Evolutionary conservation across 2,797 vertebrate genomes (phyloP).

Genomic region (Podarcis lilfordi): DNA sequence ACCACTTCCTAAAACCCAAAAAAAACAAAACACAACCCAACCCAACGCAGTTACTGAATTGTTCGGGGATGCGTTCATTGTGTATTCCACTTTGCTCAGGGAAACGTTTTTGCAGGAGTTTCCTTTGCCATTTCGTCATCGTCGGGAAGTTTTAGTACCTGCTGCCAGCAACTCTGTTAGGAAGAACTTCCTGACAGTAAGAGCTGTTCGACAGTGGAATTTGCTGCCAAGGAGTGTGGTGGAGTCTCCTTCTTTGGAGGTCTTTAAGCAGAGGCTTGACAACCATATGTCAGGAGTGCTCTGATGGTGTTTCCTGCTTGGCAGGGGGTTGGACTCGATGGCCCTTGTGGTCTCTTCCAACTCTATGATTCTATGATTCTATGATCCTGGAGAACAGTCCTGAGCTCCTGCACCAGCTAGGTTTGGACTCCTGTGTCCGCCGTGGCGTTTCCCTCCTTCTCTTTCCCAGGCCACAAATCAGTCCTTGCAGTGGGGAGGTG

Average conservation of each 20-base stretch:
- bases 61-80: constrained; percentile 32
- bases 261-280: too few species aligned
- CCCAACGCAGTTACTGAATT: constrained; percentile 36
- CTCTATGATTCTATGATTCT: too few species aligned
- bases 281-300: too few species aligned
- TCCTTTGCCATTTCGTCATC: background rate
- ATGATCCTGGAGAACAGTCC: background rate
- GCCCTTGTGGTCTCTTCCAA: too few species aligned
- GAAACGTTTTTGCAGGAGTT: background rate
- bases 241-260: too few species aligned
- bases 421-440: background rate
- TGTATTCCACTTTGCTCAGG: background rate
- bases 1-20: constrained; percentile 49
- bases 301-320: too few species aligned
- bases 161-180: background rate
- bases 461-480: too few species aligned
- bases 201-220: too few species aligned
- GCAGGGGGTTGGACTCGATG: too few species aligned
- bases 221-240: too few species aligned
- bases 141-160: background rate
- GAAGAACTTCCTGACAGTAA: too few species aligned
- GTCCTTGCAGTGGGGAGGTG: background rate
- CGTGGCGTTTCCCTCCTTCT: too few species aligned
- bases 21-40: background rate
- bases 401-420: background rate